Evolutionary conservation across 2,888 invertebrate genomes (phyloP).

Genomic region (Drosophila meridionalis): DNA sequence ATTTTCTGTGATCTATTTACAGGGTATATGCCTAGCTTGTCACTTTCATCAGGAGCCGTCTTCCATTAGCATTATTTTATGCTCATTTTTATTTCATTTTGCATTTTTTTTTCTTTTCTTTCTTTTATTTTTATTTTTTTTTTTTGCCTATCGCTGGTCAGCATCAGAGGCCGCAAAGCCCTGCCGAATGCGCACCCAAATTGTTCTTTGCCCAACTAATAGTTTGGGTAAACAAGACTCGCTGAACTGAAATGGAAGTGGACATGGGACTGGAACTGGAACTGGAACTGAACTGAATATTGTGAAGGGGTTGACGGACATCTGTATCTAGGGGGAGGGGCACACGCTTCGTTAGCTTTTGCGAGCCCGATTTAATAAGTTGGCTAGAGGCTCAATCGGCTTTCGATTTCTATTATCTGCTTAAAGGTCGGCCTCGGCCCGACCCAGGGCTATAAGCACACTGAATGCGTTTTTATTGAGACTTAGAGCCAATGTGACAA

Average conservation of each 20-base stretch:
- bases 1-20: neutral
- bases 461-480: constrained; percentile 74
- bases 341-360: constrained; percentile 60
- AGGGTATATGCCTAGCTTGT: neutral
- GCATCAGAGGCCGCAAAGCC: constrained; percentile 49
- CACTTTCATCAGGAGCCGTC: neutral
- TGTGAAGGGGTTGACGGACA: constrained; percentile 38
- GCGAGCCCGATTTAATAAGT: constrained; percentile 70
- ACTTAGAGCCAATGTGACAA: constrained; percentile 67
- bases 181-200: constrained; percentile 12
- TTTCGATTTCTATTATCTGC: constrained; percentile 71
- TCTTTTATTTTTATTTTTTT: neutral
- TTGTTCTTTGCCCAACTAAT: constrained; percentile 55
- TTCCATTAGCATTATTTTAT: constrained; percentile 65
- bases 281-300: constrained; percentile 10
- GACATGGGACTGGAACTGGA: constrained; percentile 7
- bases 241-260: constrained; percentile 24
- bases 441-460: constrained; percentile 40
- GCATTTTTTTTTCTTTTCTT: constrained; percentile 33
- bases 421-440: constrained; percentile 34
- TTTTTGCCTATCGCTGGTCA: constrained; percentile 48
- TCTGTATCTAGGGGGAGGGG: too few relatives aligned
- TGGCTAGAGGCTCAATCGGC: constrained; percentile 46
- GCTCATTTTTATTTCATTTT: constrained; percentile 78
- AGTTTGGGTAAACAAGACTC: constrained; percentile 73